These are phyloP conservation scores for Propithecus coquereli DNA, from an alignment of 2,113 vertebrate species.

Conservation along the genomic window DNA sequence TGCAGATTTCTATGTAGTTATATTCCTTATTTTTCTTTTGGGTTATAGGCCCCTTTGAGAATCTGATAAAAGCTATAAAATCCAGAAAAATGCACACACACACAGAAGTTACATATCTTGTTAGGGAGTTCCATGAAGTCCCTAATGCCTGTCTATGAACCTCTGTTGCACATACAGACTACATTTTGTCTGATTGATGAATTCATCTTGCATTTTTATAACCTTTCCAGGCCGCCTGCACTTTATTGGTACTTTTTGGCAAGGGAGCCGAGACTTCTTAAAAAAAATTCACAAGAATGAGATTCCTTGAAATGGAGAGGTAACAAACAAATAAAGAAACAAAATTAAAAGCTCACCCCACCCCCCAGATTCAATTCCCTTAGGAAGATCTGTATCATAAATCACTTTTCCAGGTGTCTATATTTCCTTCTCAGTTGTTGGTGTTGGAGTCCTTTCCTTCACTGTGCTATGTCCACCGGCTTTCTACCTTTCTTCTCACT, in stretches of 20 bases:
- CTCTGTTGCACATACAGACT: neutral
- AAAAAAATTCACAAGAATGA: neutral
- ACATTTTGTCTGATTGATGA: neutral
- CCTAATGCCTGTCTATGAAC: neutral
- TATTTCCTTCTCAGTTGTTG: neutral
- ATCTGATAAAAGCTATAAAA: neutral
- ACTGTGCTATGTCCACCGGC: neutral
- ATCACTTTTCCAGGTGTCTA: neutral
- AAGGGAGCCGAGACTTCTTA: neutral
- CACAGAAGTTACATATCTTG: neutral
- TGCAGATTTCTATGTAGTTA: neutral
- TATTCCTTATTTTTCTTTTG: neutral
- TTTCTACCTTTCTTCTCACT: fast-evolving
- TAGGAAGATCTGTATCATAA: neutral
- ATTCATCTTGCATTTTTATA: conserved; percentile 55
- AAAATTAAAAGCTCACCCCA: neutral
- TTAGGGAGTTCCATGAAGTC: neutral
- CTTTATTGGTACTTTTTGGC: conserved; percentile 44
- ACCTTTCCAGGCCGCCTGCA: neutral
- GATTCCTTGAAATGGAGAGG: neutral
- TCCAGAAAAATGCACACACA: neutral
- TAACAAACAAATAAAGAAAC: neutral
- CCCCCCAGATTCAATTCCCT: neutral
- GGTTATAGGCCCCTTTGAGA: neutral
- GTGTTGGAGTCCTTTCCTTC: neutral